Evolutionary conservation across 2,888 invertebrate species (phyloP).

Genomic region (Tortricodes alternella): DNA sequence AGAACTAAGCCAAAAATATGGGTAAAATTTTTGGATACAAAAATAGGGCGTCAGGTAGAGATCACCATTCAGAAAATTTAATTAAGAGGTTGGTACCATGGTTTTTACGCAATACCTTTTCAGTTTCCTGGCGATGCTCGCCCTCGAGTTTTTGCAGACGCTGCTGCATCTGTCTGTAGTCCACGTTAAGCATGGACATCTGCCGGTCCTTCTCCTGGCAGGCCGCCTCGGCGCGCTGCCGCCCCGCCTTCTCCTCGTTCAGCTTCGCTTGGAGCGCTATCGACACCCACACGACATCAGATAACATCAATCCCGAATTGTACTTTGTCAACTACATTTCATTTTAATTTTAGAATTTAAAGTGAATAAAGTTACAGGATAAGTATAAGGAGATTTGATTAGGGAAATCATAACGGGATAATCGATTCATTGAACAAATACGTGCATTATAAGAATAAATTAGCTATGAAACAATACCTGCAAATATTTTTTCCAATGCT

Average conservation of each 20-base stretch:
- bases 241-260: conserved; percentile 93
- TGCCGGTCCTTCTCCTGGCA: conserved; percentile 97
- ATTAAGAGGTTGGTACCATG: neutral
- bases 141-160: conserved; percentile 94
- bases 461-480: conserved; percentile 84
- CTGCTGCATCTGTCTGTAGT: conserved; percentile 96
- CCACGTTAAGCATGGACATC: conserved; percentile 96
- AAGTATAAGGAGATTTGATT: no score
- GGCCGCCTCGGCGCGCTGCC: conserved; percentile 93
- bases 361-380: neutral
- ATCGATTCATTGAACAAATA: conserved; percentile 22
- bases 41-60: no score
- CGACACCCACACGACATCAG: neutral
- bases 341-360: neutral
- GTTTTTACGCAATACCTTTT: conserved; percentile 82
- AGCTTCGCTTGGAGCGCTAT: conserved; percentile 94
- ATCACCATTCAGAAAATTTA: no score
- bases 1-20: no score
- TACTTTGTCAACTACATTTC: neutral
- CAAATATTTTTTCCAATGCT: conserved; percentile 86
- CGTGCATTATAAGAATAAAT: conserved; percentile 42
- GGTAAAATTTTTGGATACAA: no score
- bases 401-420: no score
- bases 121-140: conserved; percentile 94
- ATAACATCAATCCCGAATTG: neutral